Base-by-base conservation (phyloP, 2,888 invertebrate genomes). In the Tipula helvola region DNA sequence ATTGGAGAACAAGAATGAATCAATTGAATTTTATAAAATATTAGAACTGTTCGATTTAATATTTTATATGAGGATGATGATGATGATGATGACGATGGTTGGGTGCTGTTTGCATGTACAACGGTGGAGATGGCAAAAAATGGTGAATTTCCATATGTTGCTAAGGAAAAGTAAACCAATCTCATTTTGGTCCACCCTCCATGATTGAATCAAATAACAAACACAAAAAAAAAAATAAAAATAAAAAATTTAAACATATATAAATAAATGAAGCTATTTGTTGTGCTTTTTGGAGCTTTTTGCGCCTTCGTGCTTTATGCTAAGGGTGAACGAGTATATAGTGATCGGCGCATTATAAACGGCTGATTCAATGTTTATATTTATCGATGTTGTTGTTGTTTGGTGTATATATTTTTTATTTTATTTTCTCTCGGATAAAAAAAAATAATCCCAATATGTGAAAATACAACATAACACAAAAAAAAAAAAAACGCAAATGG, bases 341-440 rank as follows among this genome's bases (percentile, higher is more conserved):
- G 39, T 84, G 84, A 84, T 84, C 84, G 84, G 84, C 84, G 84
- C 84, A 84, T 41, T 84, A 84, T 41, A 71, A 71, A 36, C 84
- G 84, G 36, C 41, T 84, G 41, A 39, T 41, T 41, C 84, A 84
- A 84, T 84, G 84, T 84, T 84, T 36, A 39, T 84, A 84, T 84
- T 84, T 39, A 84, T 84, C 8, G 36, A n/a, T 71, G 71, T 71
- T 71, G 28, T 28, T 71, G 71, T 28, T 16, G n/a, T 28, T 71
- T 28, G 18, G 18, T 71, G 71, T 71, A 28, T 12, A 71, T 16
- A 28, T 71, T 71, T 71, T 52, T 57, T 71, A 28, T 84, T 83
- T 83, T 83, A 36, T 5, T 36, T 83, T n/a, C 41, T 84, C 84
- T 84, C 39, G 41, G 16, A 84, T 84, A 84, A 0, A 83, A 84